Base-by-base conservation (phyloP, 2,888 invertebrate genomes). In the Teleiodes luculella region DNA sequence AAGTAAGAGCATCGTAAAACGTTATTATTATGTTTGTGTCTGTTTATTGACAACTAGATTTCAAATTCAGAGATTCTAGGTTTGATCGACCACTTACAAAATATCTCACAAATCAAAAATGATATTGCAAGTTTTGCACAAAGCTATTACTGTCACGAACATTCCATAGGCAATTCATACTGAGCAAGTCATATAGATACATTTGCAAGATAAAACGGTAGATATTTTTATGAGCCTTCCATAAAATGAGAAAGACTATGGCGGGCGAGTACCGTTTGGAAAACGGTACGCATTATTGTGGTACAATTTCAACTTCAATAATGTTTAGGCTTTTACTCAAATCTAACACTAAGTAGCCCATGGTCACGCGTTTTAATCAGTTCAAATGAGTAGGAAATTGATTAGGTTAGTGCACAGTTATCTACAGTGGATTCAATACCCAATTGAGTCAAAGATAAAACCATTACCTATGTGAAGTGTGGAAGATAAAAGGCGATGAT, bases 221-320 rank as follows among this genome's bases (percentile, higher is more conserved):
- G 14, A 50, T 14, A 41, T 53, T 50, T 54, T 50, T 54, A 53
- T 53, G 48, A 55, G 37, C 51, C 18, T 53, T 43, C 28, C 37
- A 53, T 53, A 58, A 33, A 66, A 59, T 47, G 14, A 39, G 39
- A 39, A 39, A 39, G 16, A 39, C 39, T 18, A 16, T n/a, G n/a
- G 39, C 16, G 39, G 6, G 1, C 16, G 10, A 39, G 39, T 18
- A 39, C 39, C 39, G 39, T 10, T 14, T 10, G 39, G 39, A 3
- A 39, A 24, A 24, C 24, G 24, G 24, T 24, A 24, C 3, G 24
- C 24, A n/a, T 24, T 24, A 24, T 24, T 3, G 24, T 4, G 24
- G 6, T 24, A 24, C 24, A 24, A 24, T 24, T 4, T 24, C 6
- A 24, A 24, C 24, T 24, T 6, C 6, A 24, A 24, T 24, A 24